These are phyloP conservation scores for Macroglossus sobrinus DNA, from an alignment of 2,113 vertebrate species.

Conservation along the genomic window DNA sequence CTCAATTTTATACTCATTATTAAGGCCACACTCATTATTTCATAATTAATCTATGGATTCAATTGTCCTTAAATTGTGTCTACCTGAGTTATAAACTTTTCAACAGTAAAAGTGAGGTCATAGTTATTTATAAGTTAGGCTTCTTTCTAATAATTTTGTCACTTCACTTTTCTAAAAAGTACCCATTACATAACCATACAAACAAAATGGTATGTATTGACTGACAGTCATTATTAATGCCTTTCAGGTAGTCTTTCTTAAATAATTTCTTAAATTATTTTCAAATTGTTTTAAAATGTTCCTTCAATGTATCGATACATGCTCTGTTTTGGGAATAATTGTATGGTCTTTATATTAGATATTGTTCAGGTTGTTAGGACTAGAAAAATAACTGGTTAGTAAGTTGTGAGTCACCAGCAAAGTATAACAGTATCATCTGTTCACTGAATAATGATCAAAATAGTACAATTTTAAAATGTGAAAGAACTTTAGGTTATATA, in stretches of 20 bases:
- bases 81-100: background rate
- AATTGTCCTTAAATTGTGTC: background rate
- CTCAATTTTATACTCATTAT: conserved; percentile 8
- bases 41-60: background rate
- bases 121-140: background rate
- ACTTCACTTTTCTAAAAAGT: conserved; percentile 26
- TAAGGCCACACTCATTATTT: background rate
- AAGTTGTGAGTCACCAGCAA: background rate
- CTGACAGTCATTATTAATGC: background rate
- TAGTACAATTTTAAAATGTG: conserved; percentile 1
- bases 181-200: background rate
- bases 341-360: background rate
- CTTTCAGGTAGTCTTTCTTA: conserved; percentile 16
- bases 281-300: conserved; percentile 1
- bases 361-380: background rate
- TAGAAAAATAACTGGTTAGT: background rate
- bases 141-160: conserved; percentile 27
- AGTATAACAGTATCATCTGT: background rate
- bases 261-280: conserved; percentile 37
- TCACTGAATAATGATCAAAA: background rate
- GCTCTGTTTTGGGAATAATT: background rate
- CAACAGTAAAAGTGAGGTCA: background rate
- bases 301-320: background rate
- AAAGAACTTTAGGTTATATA: conserved; percentile 15
- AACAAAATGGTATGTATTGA: background rate